Evolutionary conservation across 2,797 vertebrate genomes (phyloP), one percentile per base, ranked within the genome.

Genomic region (Cetoscarus ocellatus): DNA sequence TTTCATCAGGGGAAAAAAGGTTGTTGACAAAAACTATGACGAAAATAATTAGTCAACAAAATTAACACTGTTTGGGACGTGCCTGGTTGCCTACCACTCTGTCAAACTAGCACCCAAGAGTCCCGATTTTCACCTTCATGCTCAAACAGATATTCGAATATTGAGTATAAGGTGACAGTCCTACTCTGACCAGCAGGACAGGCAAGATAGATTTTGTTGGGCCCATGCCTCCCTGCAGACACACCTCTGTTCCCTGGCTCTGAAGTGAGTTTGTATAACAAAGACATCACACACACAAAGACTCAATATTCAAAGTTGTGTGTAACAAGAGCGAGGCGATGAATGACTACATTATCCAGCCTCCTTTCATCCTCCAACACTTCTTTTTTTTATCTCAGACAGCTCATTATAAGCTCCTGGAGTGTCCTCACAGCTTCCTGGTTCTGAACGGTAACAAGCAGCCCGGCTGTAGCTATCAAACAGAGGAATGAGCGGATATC

Each of bases 331-430:
- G 67, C 38, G 52, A 63, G 73, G 79, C 48, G 52, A 71, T 77
- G 80, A 85, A 67, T 48, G 72, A 70, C 71, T 49, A 47, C 66
- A 63, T 86, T 84, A 82, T 85, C 72, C 55, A 14, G 63, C 66
- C 73, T 67, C 67, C 67, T 19, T 74, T 61, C 54, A 66, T 39
- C 52, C 54, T 49, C 45, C 56, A 67, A 55, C 55, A 70, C 53
- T 64, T 73, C 35, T 78, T 58, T 71, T 75, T 67, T 80, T 81
- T 91, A 86, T 88, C 80, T 70, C n/a, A 74, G 82, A 79, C 83
- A 73, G 67, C 69, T 77, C 67, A 75, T 88, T 85, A 72, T 70
- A 68, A 69, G 72, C 80, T 73, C 13, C 60, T 67, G 47, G 68
- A 81, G 77, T 61, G 70, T 62, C 62, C 71, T 1, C 50, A 49